Evolutionary conservation across 30 jellyfish, hydroid and myxozoan species (phyloP).

Genomic region (Hydractinia echinata): DNA sequence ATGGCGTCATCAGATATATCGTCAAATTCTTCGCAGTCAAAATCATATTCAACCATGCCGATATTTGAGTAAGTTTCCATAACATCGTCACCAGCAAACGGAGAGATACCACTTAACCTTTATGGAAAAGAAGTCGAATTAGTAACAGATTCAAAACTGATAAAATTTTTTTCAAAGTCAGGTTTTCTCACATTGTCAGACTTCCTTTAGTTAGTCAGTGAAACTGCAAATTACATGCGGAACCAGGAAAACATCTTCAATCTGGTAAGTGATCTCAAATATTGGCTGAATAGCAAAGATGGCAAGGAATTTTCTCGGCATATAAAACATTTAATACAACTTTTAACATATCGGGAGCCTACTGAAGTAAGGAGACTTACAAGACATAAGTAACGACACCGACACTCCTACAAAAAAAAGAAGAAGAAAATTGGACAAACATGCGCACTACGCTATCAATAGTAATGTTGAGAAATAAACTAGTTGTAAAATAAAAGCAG

Average conservation of each 20-base stretch:
- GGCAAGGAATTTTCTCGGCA: too few species aligned
- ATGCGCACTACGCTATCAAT: neutral
- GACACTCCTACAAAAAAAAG: conserved; percentile 77
- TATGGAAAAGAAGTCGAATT: neutral
- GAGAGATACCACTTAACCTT: conserved; percentile 97
- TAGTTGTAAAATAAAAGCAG: neutral
- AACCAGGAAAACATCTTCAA: too few species aligned
- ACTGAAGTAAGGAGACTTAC: conserved; percentile 50
- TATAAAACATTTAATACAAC: too few species aligned
- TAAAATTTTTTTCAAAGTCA: neutral
- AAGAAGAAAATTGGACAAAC: neutral
- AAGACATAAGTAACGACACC: conserved; percentile 97
- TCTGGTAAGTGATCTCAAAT: too few species aligned
- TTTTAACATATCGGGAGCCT: too few species aligned
- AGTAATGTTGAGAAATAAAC: neutral
- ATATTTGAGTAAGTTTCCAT: conserved; percentile 95
- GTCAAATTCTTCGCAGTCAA: conserved; percentile 97
- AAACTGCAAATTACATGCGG: too few species aligned
- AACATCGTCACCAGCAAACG: conserved; percentile 99
- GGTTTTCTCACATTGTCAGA: too few species aligned
- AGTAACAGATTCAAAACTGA: neutral
- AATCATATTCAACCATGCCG: conserved; percentile 94
- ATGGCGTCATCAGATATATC: conserved; percentile 92
- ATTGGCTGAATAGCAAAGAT: too few species aligned
- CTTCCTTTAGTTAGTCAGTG: too few species aligned